Evolutionary conservation across 2,797 vertebrate species (phyloP), one percentile per base, ranked within the genome.

Genomic region (Muraenolepis orangiensis): DNA sequence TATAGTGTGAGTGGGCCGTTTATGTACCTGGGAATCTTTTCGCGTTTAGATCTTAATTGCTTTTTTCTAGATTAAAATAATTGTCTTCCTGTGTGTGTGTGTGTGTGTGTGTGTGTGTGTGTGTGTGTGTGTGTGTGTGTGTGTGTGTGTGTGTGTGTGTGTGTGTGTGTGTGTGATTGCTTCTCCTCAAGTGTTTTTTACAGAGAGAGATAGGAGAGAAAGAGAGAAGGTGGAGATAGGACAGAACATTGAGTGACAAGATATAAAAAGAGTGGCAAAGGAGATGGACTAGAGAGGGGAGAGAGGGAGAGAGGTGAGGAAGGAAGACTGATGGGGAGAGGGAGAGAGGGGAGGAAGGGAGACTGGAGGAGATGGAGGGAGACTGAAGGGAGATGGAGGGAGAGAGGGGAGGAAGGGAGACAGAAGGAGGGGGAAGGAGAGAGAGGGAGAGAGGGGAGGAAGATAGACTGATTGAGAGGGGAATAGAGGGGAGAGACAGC

Each of bases 221-320:
- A 71, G 67, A 11, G 6, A 1, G 3, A 20, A 34, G 93, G 94
- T 85, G 74, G 91, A 82, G 76, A 82, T 83, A 75, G 80, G 88
- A 11, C 7, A 57, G 7, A n/a, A 57, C 20, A n/a, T 57, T 57
- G 46, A 57, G 46, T 23, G 46, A n/a, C 7, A 57, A 57, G 46
- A 57, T 57, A 20, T 57, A 18, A n/a, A 82, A 34, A 10, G 32
- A 85, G 74, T 70, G 70, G 84, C 72, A 76, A 76, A 76, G 42
- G 75, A 66, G 42, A 23, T 76, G 32, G 18, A 28, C 46, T 20
- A 16, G 66, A 70, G 23, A 70, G 14, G 66, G 36, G 36, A 36
- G 72, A 69, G 69, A 46, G 32, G 74, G 68, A 78, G 71, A 76
- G 68, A 71, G 31, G 36, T 69, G 30, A 30, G 66, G 28, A n/a